These are phyloP conservation scores for Uropsilus gracilis DNA, from an alignment of 2,113 vertebrate species.

Conservation along the genomic window DNA sequence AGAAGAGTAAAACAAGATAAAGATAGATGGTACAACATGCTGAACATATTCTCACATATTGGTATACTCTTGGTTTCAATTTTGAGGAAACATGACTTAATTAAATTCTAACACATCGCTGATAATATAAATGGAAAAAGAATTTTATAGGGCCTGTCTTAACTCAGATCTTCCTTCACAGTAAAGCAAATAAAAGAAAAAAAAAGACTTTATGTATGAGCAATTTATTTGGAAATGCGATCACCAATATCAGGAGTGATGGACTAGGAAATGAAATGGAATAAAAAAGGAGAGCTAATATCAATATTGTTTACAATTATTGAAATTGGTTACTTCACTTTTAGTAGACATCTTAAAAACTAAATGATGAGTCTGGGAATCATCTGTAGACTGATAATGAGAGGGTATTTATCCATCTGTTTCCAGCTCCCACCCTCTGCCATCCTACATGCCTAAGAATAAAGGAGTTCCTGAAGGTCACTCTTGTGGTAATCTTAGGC, in stretches of 20 bases:
- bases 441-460: background rate
- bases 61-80: background rate
- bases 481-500: background rate
- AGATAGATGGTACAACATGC: background rate
- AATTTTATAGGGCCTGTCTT: background rate
- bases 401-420: background rate
- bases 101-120: slow-evolving; percentile 34
- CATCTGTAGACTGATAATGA: too few species aligned
- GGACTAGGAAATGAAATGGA: background rate
- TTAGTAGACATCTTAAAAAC: background rate
- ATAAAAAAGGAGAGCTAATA: background rate
- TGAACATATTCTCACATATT: slow-evolving; percentile 6
- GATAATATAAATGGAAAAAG: background rate
- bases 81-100: slow-evolving; percentile 15
- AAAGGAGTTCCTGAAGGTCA: background rate
- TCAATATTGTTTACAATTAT: background rate
- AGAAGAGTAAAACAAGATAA: slow-evolving; percentile 30
- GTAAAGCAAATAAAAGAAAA: background rate
- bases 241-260: background rate
- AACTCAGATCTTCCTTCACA: background rate
- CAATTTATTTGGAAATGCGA: background rate
- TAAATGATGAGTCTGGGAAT: background rate
- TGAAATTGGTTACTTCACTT: background rate
- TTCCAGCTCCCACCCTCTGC: background rate
- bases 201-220: background rate